Evolutionary conservation across 2,113 vertebrate species (phyloP).

Genomic region (Athene noctua): DNA sequence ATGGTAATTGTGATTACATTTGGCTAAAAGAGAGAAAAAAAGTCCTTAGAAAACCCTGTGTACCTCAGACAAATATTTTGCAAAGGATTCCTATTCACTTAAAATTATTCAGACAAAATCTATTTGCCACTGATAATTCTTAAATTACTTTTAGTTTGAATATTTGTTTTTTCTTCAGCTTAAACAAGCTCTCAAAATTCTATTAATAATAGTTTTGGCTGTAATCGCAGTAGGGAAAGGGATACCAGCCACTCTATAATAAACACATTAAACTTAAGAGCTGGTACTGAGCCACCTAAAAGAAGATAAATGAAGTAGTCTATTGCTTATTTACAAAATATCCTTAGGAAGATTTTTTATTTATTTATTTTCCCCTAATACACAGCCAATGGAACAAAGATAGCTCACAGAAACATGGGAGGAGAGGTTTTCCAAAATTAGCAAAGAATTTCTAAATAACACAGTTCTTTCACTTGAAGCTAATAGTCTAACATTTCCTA

Average conservation of each 20-base stretch:
- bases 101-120: background rate
- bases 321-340: background rate
- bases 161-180: background rate
- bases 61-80: background rate
- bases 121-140: background rate
- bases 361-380: background rate
- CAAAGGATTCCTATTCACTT: background rate
- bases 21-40: background rate
- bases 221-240: background rate
- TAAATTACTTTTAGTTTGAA: background rate
- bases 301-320: background rate
- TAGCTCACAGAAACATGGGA: background rate
- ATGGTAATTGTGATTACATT: background rate
- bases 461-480: background rate
- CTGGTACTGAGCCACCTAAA: background rate
- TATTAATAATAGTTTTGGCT: background rate
- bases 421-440: background rate
- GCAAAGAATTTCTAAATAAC: background rate
- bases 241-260: background rate
- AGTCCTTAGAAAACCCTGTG: background rate
- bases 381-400: background rate
- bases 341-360: background rate
- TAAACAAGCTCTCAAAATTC: background rate
- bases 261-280: background rate
- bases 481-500: background rate